Evolutionary conservation across 2,113 vertebrate genomes (phyloP).

Genomic region (Tychaedon coryphoeus): DNA sequence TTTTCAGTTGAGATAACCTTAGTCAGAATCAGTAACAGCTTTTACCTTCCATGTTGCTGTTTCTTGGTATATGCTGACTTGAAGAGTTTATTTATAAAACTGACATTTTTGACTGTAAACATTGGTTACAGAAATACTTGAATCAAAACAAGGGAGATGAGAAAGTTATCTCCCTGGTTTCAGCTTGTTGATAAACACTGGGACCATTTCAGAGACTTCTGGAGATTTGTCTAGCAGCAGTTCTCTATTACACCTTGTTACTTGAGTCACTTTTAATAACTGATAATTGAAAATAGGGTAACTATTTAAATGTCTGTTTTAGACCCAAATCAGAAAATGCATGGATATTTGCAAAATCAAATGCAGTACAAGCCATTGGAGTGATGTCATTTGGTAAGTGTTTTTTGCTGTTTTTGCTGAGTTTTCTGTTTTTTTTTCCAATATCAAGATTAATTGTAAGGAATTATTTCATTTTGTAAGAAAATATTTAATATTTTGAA

Average conservation of each 20-base stretch:
- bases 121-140: neutral
- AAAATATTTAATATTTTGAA: neutral
- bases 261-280: neutral
- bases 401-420: neutral
- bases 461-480: neutral
- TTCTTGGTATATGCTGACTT: neutral
- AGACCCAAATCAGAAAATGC: constrained; percentile 84
- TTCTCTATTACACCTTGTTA: neutral
- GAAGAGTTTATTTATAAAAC: neutral
- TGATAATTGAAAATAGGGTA: neutral
- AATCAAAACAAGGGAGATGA: neutral
- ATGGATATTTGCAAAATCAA: constrained; percentile 90
- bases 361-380: constrained; percentile 86
- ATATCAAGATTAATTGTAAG: neutral
- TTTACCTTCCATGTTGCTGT: neutral
- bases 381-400: constrained; percentile 94
- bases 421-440: neutral
- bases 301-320: constrained; percentile 43
- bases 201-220: neutral
- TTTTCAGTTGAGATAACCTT: neutral
- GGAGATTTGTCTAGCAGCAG: neutral
- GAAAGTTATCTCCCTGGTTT: neutral
- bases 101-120: neutral
- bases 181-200: neutral
- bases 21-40: neutral